Percentiles rank a stretch among this genome's conserved stretches.
phyloP scores from a whole-genome alignment of 2,113 vertebrate genomes.

The Procavia capensis region DNA sequence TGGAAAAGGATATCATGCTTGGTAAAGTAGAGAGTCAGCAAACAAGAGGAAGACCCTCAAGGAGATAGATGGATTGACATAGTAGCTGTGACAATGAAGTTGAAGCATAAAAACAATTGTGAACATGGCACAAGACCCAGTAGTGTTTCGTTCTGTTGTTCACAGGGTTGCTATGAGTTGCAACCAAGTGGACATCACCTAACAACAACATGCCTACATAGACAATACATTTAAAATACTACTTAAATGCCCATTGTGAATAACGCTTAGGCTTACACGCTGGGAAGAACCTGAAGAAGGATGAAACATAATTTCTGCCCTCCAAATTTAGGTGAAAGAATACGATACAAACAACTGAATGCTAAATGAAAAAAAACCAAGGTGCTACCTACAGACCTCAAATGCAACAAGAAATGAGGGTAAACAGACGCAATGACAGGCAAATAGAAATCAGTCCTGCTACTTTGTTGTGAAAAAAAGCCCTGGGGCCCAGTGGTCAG shows the following conservation, averaged over 20 bases:
- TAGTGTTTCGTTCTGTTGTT: too few species aligned
- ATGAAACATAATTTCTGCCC: neutral
- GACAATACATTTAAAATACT: neutral
- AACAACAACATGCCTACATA: neutral
- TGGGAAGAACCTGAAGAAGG: neutral
- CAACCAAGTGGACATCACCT: too few species aligned
- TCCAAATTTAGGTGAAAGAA: neutral
- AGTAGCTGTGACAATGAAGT: too few species aligned
- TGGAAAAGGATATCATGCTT: too few species aligned
- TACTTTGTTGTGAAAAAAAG: neutral
- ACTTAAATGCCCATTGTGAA: neutral
- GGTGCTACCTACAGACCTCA: neutral
- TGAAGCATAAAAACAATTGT: too few species aligned
- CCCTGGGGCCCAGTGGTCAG: too few species aligned
- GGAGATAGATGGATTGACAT: too few species aligned
- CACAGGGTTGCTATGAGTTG: too few species aligned
- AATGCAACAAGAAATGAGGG: neutral
- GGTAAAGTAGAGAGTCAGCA: too few species aligned
- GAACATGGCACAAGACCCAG: too few species aligned
- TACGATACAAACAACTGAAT: neutral
- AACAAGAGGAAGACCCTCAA: too few species aligned
- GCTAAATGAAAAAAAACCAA: neutral
- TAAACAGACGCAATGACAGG: neutral
- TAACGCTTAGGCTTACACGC: neutral
- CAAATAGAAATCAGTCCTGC: neutral